phyloP scores from a whole-genome alignment of 2,113 vertebrate genomes.

The Benitochromis conjunctus region DNA sequence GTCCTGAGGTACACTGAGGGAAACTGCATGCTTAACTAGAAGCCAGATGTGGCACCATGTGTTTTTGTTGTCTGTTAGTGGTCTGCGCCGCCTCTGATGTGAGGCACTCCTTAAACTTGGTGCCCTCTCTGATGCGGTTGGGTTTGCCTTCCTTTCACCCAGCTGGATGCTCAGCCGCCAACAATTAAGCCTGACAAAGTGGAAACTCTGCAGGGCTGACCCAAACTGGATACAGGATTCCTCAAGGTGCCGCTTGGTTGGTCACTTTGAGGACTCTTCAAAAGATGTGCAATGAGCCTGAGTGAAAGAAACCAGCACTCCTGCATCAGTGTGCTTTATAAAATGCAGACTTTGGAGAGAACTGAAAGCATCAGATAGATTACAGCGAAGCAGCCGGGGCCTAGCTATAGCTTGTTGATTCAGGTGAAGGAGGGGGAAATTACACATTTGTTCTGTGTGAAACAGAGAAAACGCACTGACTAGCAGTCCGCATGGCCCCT shows the following conservation, averaged over 20 bases:
- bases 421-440: constrained; percentile 25
- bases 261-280: not conserved
- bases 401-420: not conserved
- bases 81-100: constrained; percentile 53
- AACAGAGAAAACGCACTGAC: not conserved
- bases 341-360: constrained; percentile 3
- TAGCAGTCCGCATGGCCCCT: not conserved
- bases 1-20: constrained; percentile 29
- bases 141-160: constrained; percentile 34
- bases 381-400: constrained; percentile 7
- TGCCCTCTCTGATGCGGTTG: constrained; percentile 62
- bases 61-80: constrained; percentile 64
- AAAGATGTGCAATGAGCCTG: not conserved
- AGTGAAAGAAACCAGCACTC: not conserved
- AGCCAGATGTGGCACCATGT: constrained; percentile 71
- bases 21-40: constrained; percentile 44
- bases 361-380: not conserved
- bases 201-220: constrained; percentile 12
- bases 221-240: not conserved
- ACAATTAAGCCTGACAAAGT: constrained; percentile 47
- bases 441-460: constrained; percentile 22
- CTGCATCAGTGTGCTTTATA: not conserved
- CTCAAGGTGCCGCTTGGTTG: not conserved
- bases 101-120: constrained; percentile 55
- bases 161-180: constrained; percentile 33